A percentile compares a stretch with the other conserved stretches of the same genome.
These are phyloP conservation scores for Clusia tigrina DNA, from an alignment of 2,888 invertebrate genomes.

Conservation along the genomic window DNA sequence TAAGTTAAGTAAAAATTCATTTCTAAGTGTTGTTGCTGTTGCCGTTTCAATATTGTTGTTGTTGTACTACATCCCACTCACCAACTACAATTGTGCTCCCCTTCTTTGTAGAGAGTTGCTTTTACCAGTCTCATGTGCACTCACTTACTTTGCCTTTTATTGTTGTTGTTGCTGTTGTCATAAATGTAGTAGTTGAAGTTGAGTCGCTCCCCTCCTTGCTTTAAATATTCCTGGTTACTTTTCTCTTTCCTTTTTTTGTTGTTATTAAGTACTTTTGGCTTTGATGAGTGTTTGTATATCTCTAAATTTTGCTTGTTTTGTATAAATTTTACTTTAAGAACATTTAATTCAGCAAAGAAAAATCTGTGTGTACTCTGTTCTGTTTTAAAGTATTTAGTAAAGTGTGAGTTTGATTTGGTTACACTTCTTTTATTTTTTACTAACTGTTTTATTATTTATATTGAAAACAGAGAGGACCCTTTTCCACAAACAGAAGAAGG, in stretches of 20 bases:
- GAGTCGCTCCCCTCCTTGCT: background rate
- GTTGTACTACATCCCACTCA: background rate
- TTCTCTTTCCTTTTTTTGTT: slow-evolving; percentile 29
- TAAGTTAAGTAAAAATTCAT: slow-evolving; percentile 34
- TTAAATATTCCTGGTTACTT: slow-evolving; percentile 29
- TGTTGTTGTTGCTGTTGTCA: background rate
- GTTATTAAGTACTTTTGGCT: slow-evolving; percentile 32
- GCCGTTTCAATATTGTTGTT: background rate
- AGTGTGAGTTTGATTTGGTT: slow-evolving; percentile 45
- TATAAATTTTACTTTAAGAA: slow-evolving; percentile 26
- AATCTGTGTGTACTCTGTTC: slow-evolving; percentile 4
- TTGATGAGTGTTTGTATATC: slow-evolving; percentile 40
- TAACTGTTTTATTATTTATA: slow-evolving; percentile 14
- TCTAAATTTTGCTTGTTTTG: slow-evolving; percentile 32
- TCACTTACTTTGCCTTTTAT: background rate
- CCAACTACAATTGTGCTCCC: background rate
- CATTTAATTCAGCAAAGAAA: slow-evolving; percentile 31
- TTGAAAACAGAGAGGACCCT: slow-evolving; percentile 52
- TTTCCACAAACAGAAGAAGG: slow-evolving; percentile 39
- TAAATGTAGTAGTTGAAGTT: background rate
- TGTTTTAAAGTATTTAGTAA: slow-evolving; percentile 32
- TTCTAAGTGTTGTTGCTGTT: slow-evolving; percentile 45
- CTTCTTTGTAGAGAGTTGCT: no score
- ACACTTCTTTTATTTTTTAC: slow-evolving; percentile 36
- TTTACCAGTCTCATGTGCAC: background rate